Conservation (phyloP, 2,888 invertebrate species). For the Cinara cedri region DNA sequence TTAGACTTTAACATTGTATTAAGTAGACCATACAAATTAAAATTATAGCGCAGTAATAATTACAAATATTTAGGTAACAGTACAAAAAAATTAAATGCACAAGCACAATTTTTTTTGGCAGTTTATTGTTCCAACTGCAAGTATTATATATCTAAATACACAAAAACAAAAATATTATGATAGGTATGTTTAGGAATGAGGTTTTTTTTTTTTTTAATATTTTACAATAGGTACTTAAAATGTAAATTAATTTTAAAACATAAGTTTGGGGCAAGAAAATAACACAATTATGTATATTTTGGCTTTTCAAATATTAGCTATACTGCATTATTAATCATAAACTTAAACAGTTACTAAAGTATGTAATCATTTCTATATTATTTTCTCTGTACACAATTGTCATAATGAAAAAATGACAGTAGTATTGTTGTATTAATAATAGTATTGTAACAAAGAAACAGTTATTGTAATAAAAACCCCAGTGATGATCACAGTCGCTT, state of each 20-base stretch:
- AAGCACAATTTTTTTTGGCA: conserved; percentile 43
- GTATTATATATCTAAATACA: conserved; percentile 43
- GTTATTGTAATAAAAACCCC: conserved; percentile 44
- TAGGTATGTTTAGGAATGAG: conserved; percentile 35
- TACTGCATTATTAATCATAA: conserved; percentile 22
- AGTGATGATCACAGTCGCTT: conserved; percentile 55
- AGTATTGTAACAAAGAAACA: conserved; percentile 24
- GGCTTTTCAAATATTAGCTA: conserved; percentile 16
- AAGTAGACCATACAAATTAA: no score
- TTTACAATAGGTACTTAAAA: conserved; percentile 17
- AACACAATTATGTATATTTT: conserved; percentile 35
- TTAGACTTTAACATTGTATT: no score
- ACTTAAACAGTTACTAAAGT: conserved; percentile 35
- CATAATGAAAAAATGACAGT: conserved; percentile 25
- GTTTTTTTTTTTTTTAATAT: conserved; percentile 28
- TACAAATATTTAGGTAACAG: neutral
- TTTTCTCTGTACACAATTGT: conserved; percentile 15
- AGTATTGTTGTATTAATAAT: conserved; percentile 18
- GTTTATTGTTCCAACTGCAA: conserved; percentile 41
- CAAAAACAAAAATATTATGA: conserved; percentile 26
- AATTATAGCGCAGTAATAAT: neutral
- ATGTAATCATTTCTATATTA: conserved; percentile 3
- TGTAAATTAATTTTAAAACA: conserved; percentile 23
- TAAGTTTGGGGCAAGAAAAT: conserved; percentile 14
- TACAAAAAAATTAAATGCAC: conserved; percentile 1